Conservation (phyloP, 2,113 vertebrate species). For the Sinosuthora webbiana region DNA sequence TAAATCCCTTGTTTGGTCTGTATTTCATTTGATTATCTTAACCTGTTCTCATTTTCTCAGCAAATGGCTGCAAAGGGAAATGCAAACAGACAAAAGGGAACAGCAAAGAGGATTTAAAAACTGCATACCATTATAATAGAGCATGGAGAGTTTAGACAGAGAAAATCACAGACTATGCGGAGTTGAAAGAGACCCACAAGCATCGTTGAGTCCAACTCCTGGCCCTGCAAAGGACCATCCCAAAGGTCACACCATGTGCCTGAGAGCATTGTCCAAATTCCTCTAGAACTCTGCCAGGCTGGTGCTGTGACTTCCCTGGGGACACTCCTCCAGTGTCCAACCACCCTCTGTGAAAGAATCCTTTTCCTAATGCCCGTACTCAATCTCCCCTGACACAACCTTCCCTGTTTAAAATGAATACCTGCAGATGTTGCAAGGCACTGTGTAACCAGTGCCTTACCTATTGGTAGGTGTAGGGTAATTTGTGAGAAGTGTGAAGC, state of each 20-base stretch:
- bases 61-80: not conserved
- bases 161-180: not conserved
- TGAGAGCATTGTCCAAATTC: not conserved
- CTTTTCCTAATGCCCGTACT: too few relatives aligned
- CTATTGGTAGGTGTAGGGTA: not conserved
- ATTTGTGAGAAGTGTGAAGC: not conserved
- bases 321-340: not conserved
- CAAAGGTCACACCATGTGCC: too few relatives aligned
- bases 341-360: not conserved
- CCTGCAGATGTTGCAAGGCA: not conserved
- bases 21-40: not conserved
- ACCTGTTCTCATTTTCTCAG: not conserved
- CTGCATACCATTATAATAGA: not conserved
- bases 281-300: not conserved
- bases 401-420: not conserved
- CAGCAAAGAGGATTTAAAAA: constrained; percentile 33
- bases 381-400: not conserved
- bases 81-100: constrained; percentile 35
- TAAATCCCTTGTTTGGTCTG: constrained; percentile 33
- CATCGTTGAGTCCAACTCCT: accelerated
- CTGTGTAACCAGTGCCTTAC: not conserved
- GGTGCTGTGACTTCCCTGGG: not conserved
- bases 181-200: not conserved
- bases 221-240: not conserved
- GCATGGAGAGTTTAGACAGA: not conserved